These are phyloP conservation scores for Montipora capitata DNA, from an alignment of 92 coral and sea anemone species.

Conservation along the genomic window DNA sequence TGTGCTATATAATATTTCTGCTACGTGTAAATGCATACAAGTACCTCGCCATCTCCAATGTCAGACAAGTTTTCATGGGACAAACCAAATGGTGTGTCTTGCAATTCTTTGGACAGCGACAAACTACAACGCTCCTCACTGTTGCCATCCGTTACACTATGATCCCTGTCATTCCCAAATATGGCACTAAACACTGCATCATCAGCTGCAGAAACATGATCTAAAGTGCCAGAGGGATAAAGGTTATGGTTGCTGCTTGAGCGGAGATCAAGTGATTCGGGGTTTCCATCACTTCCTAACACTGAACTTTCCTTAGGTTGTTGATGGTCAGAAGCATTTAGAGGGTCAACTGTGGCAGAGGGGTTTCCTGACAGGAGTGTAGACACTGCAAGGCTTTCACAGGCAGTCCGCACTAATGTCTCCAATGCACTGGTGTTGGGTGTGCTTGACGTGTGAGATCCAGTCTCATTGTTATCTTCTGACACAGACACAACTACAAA, in stretches of 20 bases:
- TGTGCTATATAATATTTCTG: too few relatives aligned
- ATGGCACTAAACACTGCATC: slow-evolving; percentile 40
- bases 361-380: slow-evolving; percentile 34
- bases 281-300: too few relatives aligned
- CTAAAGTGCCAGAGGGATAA: slow-evolving; percentile 24
- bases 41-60: slow-evolving; percentile 66
- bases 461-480: slow-evolving; percentile 37
- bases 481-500: slow-evolving; percentile 6
- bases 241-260: slow-evolving; percentile 15
- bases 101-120: slow-evolving; percentile 28
- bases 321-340: slow-evolving; percentile 27
- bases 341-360: slow-evolving; percentile 5
- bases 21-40: neutral
- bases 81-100: slow-evolving; percentile 18
- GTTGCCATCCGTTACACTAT: neutral
- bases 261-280: neutral
- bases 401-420: slow-evolving; percentile 90
- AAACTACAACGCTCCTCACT: neutral
- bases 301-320: slow-evolving; percentile 20
- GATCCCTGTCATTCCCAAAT: slow-evolving; percentile 38
- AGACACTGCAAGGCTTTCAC: slow-evolving; percentile 69
- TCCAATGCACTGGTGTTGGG: slow-evolving; percentile 80
- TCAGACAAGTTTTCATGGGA: slow-evolving; percentile 24
- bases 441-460: slow-evolving; percentile 26
- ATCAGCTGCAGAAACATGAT: slow-evolving; percentile 19